Conservation (phyloP, 2,113 vertebrate species). For the Haplotaxodon microlepis region DNA sequence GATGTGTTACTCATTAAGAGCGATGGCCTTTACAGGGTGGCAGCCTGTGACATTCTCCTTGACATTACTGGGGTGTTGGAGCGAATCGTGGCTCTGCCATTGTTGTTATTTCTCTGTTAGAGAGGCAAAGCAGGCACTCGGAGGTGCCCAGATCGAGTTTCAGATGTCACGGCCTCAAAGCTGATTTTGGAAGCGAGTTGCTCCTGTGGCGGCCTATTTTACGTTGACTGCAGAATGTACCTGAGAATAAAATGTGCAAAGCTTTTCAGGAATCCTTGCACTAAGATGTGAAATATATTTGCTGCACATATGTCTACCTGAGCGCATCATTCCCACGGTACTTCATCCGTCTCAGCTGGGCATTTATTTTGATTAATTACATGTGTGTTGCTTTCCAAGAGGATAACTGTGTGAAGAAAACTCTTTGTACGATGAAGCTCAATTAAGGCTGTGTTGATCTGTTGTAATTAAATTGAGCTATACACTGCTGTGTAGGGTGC, state of each 20-base stretch:
- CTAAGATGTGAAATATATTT: neutral
- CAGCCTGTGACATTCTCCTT: constrained; percentile 30
- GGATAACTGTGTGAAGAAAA: constrained; percentile 5
- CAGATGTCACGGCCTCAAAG: constrained; percentile 29
- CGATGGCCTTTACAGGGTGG: constrained; percentile 1
- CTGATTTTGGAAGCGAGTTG: neutral
- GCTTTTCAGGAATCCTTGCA: neutral
- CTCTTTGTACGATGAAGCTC: neutral
- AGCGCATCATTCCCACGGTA: neutral
- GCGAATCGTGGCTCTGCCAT: neutral
- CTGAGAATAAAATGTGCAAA: neutral
- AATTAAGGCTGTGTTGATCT: constrained; percentile 41
- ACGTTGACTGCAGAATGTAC: neutral
- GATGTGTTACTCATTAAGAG: neutral
- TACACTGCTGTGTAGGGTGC: constrained; percentile 15
- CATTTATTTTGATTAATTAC: constrained; percentile 41
- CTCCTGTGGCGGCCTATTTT: neutral
- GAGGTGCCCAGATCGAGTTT: constrained; percentile 37
- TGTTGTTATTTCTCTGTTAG: constrained; percentile 38
- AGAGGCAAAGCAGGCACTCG: neutral
- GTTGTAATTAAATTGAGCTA: constrained; percentile 45
- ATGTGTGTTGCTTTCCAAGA: neutral
- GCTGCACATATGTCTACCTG: neutral
- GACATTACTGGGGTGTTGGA: constrained; percentile 9
- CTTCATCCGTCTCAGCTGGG: neutral